phyloP scores from a whole-genome alignment of 2,888 invertebrate genomes.

The Steinernema hermaphroditum region DNA sequence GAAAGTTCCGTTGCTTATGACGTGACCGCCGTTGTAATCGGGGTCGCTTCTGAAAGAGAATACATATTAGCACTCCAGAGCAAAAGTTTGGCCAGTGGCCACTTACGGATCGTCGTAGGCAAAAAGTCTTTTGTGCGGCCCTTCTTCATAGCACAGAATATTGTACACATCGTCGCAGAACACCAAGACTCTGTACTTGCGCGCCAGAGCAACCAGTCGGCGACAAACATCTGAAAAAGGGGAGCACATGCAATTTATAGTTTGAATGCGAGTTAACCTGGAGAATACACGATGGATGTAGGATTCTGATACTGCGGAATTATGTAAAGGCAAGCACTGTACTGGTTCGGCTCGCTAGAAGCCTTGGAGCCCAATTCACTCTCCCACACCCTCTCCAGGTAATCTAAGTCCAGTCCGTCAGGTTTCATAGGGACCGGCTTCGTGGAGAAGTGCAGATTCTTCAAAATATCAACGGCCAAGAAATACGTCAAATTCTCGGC shows the following conservation, averaged over 20 bases:
- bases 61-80: background rate
- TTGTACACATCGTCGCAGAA: conserved; percentile 75
- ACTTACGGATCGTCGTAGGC: conserved; percentile 66
- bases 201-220: conserved; percentile 61
- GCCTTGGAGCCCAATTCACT: conserved; percentile 7
- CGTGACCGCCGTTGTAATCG: conserved; percentile 69
- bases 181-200: conserved; percentile 68
- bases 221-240: conserved; percentile 66
- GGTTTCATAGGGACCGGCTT: conserved; percentile 69
- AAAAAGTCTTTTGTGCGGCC: conserved; percentile 71
- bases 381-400: conserved; percentile 67
- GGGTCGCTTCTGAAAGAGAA: conserved; percentile 59
- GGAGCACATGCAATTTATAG: background rate
- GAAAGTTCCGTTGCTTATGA: conserved; percentile 74
- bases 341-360: conserved; percentile 47
- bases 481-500: conserved; percentile 75
- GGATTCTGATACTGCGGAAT: conserved; percentile 74
- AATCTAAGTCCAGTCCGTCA: conserved; percentile 70
- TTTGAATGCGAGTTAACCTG: conserved; percentile 19
- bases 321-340: conserved; percentile 72
- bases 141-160: conserved; percentile 69
- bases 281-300: conserved; percentile 68
- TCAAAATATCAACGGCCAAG: conserved; percentile 72
- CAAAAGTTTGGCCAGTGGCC: background rate
- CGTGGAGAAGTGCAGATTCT: conserved; percentile 70